Evolutionary conservation across 37 sponge, comb jelly and placozoan genomes (phyloP).

Genomic region (Eunapius fragilis): DNA sequence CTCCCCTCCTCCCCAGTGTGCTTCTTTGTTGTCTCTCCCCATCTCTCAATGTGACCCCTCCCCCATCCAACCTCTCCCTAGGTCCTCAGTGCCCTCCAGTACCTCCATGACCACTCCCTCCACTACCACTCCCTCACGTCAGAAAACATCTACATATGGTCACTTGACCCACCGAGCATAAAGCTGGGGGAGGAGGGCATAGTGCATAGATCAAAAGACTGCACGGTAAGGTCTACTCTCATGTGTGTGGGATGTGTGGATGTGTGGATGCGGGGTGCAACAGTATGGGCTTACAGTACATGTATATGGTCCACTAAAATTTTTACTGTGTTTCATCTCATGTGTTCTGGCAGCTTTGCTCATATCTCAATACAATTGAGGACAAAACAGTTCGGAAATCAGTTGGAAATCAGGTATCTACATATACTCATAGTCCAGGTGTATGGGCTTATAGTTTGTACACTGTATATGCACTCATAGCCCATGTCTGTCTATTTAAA

Average conservation of each 20-base stretch:
- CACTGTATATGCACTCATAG: no score
- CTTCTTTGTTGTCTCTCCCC: no score
- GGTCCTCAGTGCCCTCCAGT: slow-evolving; percentile 59
- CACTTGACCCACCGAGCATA: slow-evolving; percentile 52
- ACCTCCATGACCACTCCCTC: slow-evolving; percentile 22
- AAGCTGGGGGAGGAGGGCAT: slow-evolving; percentile 73
- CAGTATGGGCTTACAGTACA: no score
- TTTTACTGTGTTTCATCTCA: no score
- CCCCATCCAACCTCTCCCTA: neutral
- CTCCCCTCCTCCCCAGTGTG: neutral
- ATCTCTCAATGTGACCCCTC: neutral
- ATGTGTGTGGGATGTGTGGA: neutral
- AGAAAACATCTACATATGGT: slow-evolving; percentile 62
- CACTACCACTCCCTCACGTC: slow-evolving; percentile 48
- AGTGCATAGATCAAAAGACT: slow-evolving; percentile 32
- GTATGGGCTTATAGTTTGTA: no score
- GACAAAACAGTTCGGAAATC: no score
- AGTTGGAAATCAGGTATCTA: neutral
- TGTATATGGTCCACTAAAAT: neutral
- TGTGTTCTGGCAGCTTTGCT: no score
- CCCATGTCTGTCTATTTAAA: no score
- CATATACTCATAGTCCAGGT: neutral
- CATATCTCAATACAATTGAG: no score
- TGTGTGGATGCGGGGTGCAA: neutral
- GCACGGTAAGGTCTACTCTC: no score